These are phyloP conservation scores for Ormyrus rosae DNA, from an alignment of 2,888 invertebrate genomes.

Conservation along the genomic window DNA sequence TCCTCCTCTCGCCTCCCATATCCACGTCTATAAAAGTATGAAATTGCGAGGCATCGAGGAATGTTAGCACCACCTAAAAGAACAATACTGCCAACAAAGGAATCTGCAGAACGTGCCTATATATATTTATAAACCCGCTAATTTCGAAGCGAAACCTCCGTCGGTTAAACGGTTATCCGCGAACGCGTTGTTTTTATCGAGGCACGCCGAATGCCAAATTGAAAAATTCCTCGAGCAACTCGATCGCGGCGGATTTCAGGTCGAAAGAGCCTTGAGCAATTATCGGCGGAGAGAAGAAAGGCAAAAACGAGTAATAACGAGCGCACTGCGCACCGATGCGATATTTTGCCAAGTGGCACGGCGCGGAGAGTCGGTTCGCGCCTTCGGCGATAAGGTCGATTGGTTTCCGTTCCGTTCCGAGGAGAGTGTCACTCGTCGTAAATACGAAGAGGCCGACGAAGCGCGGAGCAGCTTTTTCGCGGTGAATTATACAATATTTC, in stretches of 20 bases:
- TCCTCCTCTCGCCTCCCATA: background rate
- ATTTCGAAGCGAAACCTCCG: background rate
- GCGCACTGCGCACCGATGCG: background rate
- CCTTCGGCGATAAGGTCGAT: constrained; percentile 27
- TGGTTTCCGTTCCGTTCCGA: constrained; percentile 6
- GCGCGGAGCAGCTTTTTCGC: background rate
- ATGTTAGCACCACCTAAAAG: background rate
- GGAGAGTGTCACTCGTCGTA: constrained; percentile 28
- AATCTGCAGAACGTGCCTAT: background rate
- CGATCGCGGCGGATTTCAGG: too few species aligned
- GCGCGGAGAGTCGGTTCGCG: background rate
- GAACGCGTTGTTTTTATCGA: background rate
- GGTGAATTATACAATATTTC: constrained; percentile 36
- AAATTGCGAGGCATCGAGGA: background rate
- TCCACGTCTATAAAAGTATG: constrained; percentile 35
- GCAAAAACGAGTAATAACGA: constrained; percentile 11
- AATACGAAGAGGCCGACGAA: constrained; percentile 30
- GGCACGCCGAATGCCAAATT: constrained; percentile 2
- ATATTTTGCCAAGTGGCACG: constrained; percentile 1
- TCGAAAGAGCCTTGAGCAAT: constrained; percentile 16
- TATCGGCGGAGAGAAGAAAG: constrained; percentile 10
- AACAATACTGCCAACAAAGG: background rate
- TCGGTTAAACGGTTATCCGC: background rate
- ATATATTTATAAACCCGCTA: constrained; percentile 10
- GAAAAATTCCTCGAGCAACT: background rate